phyloP scores from a whole-genome alignment of 2,888 invertebrate genomes.

The Coleophora flavipennella region DNA sequence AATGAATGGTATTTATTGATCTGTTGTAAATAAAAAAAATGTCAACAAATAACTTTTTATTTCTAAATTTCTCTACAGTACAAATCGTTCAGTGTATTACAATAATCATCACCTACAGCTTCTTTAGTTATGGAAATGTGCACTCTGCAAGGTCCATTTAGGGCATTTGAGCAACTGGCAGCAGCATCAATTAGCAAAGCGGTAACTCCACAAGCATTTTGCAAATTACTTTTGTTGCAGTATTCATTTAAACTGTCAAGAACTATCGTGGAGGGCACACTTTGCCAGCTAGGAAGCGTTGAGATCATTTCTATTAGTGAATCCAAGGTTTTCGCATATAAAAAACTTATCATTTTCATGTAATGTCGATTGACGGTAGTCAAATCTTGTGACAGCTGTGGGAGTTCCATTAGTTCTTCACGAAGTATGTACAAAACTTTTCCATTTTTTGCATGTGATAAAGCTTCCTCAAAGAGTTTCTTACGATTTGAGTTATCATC shows the following conservation, averaged over 20 bases:
- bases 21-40: constrained; percentile 6
- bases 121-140: constrained; percentile 36
- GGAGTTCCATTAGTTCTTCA: constrained; percentile 52
- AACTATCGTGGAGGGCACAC: constrained; percentile 48
- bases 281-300: constrained; percentile 49
- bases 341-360: constrained; percentile 60
- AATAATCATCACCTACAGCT: constrained; percentile 37
- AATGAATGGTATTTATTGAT: background rate
- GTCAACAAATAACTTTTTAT: background rate
- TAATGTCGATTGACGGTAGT: constrained; percentile 41
- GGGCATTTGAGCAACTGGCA: constrained; percentile 30
- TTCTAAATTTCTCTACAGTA: constrained; percentile 20
- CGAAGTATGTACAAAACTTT: constrained; percentile 53
- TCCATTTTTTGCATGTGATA: constrained; percentile 38
- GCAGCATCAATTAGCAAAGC: constrained; percentile 43
- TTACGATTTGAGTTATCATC: constrained; percentile 36
- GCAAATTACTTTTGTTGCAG: constrained; percentile 33
- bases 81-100: constrained; percentile 34
- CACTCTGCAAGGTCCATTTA: constrained; percentile 30
- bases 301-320: constrained; percentile 47
- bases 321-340: constrained; percentile 44
- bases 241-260: constrained; percentile 49
- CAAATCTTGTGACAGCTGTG: constrained; percentile 51
- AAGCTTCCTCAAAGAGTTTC: constrained; percentile 48
- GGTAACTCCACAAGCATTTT: constrained; percentile 47